Evolutionary conservation across 92 coral and sea anemone genomes (phyloP), one percentile per base, ranked within the genome.

Genomic region (Desmophyllum pertusum): DNA sequence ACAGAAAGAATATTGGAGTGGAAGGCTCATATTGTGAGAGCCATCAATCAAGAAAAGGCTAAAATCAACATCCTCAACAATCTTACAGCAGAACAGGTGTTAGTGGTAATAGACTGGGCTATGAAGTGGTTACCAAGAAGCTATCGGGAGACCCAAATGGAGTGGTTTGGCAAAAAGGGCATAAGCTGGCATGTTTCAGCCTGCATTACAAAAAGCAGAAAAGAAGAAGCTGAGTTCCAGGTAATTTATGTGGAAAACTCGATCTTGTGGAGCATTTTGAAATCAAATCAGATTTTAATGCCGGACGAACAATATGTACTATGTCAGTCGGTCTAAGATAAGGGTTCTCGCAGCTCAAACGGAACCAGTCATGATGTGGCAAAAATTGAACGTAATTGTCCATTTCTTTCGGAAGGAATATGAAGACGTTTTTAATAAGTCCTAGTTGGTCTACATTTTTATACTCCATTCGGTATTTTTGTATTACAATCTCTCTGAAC

Each of bases 91-190:
- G 25, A 42, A 13, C 91, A 88, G 68, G 81, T 68, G 18, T 73
- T 88, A 63, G 64, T 83, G 25, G 40, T 88, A 25, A 83, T 83
- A 75, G 91, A 88, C 66, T 83, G 91, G 91, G 86, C 91, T 5
- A 86, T 86, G 80, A 86, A 86, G 52, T 79, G 80, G 80, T 50
- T 86, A 17, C 90, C 86, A 25, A 31, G 63, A 13, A 77, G 84
- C 13, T 76, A 63, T 31, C 66, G 91, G 11, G 91, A 88, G 63
- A 71, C 86, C 3, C 91, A 88, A 29, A 53, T 17, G n/a, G 91
- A 88, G 31, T 88, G 91, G 88, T 88, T 88, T 64, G 91, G 92
- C 4, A 78, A 89, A 62, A 89, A 84, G 57, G 92, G 92, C 7
- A 73, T 63, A 1, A 78, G 85, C 37, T 89, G 92, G 92, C 92